A percentile compares a stretch with the other conserved stretches of the same genome.
Evolutionary conservation across 2,888 invertebrate genomes (phyloP).

Genomic region (Drosophila recens): DNA sequence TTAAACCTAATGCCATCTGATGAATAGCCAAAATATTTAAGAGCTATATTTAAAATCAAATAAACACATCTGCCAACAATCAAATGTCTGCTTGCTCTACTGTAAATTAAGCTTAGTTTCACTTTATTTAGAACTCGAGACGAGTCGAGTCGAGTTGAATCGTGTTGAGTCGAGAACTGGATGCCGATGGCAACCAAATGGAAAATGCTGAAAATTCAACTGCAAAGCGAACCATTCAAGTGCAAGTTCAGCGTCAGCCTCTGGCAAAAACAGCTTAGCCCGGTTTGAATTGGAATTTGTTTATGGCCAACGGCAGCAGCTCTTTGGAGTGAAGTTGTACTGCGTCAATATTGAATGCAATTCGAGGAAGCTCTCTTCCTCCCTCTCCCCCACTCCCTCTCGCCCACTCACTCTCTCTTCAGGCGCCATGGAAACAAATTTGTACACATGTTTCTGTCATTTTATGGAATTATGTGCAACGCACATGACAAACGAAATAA

Average conservation of each 20-base stretch:
- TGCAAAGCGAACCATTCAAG: constrained; percentile 65
- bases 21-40: constrained; percentile 77
- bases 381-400: background rate
- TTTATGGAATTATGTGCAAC: constrained; percentile 78
- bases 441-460: constrained; percentile 82
- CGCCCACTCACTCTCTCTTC: constrained; percentile 4
- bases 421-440: constrained; percentile 74
- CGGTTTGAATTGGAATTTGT: constrained; percentile 66
- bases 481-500: constrained; percentile 74
- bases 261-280: constrained; percentile 72
- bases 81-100: constrained; percentile 72
- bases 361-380: constrained; percentile 9
- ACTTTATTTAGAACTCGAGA: constrained; percentile 67
- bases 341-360: constrained; percentile 20
- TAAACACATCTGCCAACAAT: constrained; percentile 79
- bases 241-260: constrained; percentile 58
- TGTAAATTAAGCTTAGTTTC: constrained; percentile 79
- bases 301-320: constrained; percentile 73
- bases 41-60: constrained; percentile 80
- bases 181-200: constrained; percentile 47
- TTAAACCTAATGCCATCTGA: constrained; percentile 55
- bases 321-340: constrained; percentile 38
- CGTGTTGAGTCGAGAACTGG: background rate
- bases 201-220: constrained; percentile 52
- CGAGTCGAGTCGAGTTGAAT: background rate